Conservation (phyloP, 2,888 invertebrate species). For the Oscheius myriophilus region DNA sequence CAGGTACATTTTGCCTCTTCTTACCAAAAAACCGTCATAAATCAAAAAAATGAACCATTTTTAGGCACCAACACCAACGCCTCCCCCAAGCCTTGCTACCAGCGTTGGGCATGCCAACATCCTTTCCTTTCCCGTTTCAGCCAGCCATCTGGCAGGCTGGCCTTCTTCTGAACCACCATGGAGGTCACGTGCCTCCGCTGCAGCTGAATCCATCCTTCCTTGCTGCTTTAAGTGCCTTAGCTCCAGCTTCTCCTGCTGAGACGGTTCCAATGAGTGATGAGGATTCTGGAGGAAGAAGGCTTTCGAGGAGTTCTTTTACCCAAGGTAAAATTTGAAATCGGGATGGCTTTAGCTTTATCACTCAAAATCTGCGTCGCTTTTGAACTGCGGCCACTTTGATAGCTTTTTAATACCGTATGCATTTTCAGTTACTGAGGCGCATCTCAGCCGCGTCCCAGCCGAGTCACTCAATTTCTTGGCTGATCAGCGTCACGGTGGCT, state of each 20-base stretch:
- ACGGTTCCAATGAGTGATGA: constrained; percentile 49
- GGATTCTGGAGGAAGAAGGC: constrained; percentile 35
- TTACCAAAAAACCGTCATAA: not conserved
- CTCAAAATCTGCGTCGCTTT: not conserved
- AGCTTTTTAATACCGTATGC: too few relatives aligned
- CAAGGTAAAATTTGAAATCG: constrained; percentile 30
- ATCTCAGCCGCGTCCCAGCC: too few relatives aligned
- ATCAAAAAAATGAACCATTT: too few relatives aligned
- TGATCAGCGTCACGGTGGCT: too few relatives aligned
- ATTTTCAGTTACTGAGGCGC: too few relatives aligned
- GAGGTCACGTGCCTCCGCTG: constrained; percentile 19
- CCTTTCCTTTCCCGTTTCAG: constrained; percentile 28
- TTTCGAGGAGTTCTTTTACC: constrained; percentile 32
- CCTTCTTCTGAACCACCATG: constrained; percentile 45
- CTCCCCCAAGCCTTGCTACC: constrained; percentile 20
- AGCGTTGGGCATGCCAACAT: not conserved
- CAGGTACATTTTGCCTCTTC: constrained; percentile 1
- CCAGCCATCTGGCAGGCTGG: constrained; percentile 38
- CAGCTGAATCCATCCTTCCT: constrained; percentile 27
- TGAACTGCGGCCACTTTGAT: too few relatives aligned
- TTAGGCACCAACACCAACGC: constrained; percentile 19
- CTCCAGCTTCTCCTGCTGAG: constrained; percentile 32
- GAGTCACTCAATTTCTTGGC: too few relatives aligned
- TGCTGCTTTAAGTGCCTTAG: constrained; percentile 15
- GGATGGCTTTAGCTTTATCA: not conserved